phyloP scores from a whole-genome alignment of 2,797 vertebrate genomes.

The Austrolebias charrua region DNA sequence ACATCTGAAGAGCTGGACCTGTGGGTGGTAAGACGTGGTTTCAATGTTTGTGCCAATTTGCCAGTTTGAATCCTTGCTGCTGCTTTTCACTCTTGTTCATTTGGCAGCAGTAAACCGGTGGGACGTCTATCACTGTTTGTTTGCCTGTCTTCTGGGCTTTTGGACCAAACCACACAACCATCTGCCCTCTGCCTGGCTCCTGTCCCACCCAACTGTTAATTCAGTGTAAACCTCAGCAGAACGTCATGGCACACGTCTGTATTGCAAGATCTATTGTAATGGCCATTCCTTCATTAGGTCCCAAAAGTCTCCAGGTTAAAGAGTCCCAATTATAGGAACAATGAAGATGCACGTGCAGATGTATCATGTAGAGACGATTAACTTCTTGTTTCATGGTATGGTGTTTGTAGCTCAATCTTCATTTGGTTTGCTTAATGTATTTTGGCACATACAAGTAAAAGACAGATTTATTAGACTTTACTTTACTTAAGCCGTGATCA shows the following conservation, averaged over 20 bases:
- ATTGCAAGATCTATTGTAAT: constrained; percentile 51
- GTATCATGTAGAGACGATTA: too few species aligned
- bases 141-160: constrained; percentile 47
- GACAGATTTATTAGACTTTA: too few species aligned
- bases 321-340: constrained; percentile 23
- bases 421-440: too few species aligned
- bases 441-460: too few species aligned
- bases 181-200: constrained; percentile 65
- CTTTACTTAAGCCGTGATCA: too few species aligned
- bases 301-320: constrained; percentile 50
- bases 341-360: too few species aligned
- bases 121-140: constrained; percentile 62
- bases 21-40: constrained; percentile 48
- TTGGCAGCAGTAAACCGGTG: constrained; percentile 34
- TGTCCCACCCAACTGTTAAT: constrained; percentile 59
- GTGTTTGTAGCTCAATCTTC: too few species aligned
- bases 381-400: too few species aligned
- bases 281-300: constrained; percentile 33
- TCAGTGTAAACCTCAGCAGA: constrained; percentile 58
- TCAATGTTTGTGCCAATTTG: constrained; percentile 55
- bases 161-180: constrained; percentile 62
- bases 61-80: constrained; percentile 49
- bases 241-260: constrained; percentile 55
- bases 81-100: constrained; percentile 53
- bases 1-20: constrained; percentile 64